These are phyloP conservation scores for Gortyna flavago DNA, from an alignment of 2,888 invertebrate species.

Conservation along the genomic window DNA sequence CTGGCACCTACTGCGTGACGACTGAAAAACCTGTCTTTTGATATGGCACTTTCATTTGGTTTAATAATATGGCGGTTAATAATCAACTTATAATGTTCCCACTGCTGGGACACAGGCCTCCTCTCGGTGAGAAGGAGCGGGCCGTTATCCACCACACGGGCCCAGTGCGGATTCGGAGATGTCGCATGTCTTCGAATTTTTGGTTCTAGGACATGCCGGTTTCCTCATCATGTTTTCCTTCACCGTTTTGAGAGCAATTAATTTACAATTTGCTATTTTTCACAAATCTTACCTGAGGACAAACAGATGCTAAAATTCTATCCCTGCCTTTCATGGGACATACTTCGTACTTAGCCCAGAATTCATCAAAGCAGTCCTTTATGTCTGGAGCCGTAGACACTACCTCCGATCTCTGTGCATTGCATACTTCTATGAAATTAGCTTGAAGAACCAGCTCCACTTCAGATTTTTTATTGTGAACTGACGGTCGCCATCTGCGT, in stretches of 20 bases:
- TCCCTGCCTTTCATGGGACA: slow-evolving; percentile 93
- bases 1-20: background rate
- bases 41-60: background rate
- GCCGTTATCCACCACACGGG: too few relatives aligned
- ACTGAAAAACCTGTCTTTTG: background rate
- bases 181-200: too few relatives aligned
- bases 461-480: slow-evolving; percentile 91
- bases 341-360: slow-evolving; percentile 92
- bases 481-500: slow-evolving; percentile 92
- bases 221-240: background rate
- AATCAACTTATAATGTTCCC: background rate
- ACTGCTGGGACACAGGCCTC: background rate
- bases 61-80: background rate
- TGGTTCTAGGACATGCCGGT: background rate
- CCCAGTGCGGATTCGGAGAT: too few relatives aligned
- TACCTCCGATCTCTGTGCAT: slow-evolving; percentile 83
- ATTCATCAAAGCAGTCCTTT: slow-evolving; percentile 92
- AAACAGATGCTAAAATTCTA: slow-evolving; percentile 94
- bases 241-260: background rate
- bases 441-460: slow-evolving; percentile 93
- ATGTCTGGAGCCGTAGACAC: slow-evolving; percentile 91
- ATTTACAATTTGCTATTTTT: background rate
- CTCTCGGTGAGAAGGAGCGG: too few relatives aligned
- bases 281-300: slow-evolving; percentile 92
- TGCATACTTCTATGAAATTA: slow-evolving; percentile 93